Conservation (phyloP, 1,140 invertebrate species). For the Drosophila suzukii region DNA sequence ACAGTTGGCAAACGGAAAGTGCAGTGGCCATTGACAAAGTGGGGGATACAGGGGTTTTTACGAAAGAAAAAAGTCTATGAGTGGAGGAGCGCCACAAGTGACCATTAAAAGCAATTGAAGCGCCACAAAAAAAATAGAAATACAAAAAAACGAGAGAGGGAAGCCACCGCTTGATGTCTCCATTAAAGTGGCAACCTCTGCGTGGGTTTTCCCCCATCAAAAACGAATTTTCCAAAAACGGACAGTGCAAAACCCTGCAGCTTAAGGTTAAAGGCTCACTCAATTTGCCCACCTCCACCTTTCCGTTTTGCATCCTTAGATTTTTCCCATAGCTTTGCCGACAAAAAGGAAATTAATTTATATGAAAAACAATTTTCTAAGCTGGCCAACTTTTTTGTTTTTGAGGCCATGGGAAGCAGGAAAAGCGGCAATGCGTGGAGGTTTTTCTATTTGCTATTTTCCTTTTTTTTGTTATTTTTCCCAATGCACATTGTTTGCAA, state of each 20-base stretch:
- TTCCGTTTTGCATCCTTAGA: slow-evolving; percentile 28
- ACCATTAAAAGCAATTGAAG: slow-evolving; percentile 73
- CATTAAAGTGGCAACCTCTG: slow-evolving; percentile 43
- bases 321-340: slow-evolving; percentile 36
- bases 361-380: slow-evolving; percentile 32
- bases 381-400: slow-evolving; percentile 58
- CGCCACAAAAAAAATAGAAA: slow-evolving; percentile 47
- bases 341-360: slow-evolving; percentile 69
- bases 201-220: slow-evolving; percentile 44
- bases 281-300: slow-evolving; percentile 1
- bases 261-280: slow-evolving; percentile 31
- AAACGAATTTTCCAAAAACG: slow-evolving; percentile 4
- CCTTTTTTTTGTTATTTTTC: slow-evolving; percentile 1
- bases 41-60: neutral
- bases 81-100: slow-evolving; percentile 31
- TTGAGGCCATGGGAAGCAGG: slow-evolving; percentile 61
- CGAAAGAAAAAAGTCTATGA: neutral
- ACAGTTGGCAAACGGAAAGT: slow-evolving; percentile 57
- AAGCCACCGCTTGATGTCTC: slow-evolving; percentile 54
- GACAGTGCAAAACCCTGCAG: slow-evolving; percentile 26
- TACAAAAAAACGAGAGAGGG: neutral
- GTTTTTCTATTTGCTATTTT: slow-evolving; percentile 17
- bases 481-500: slow-evolving; percentile 55
- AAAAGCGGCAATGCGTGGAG: slow-evolving; percentile 51
- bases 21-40: slow-evolving; percentile 39